phyloP scores from a whole-genome alignment of 2,113 vertebrate species.

The Diadophis punctatus region DNA sequence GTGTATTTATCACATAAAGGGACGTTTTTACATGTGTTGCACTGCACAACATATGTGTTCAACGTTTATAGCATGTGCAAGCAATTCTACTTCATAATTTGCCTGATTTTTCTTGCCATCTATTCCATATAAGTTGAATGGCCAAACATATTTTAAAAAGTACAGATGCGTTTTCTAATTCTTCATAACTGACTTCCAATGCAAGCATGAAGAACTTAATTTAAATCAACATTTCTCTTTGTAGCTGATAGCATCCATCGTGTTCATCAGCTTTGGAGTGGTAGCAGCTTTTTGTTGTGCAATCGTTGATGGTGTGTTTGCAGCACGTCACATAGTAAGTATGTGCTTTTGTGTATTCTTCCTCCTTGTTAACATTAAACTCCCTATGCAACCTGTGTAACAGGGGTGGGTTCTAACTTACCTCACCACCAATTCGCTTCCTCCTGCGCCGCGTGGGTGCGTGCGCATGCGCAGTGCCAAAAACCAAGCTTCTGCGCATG shows the following conservation, averaged over 20 bases:
- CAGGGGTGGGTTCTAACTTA: background rate
- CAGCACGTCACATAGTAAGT: slow-evolving; percentile 89
- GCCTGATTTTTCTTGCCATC: background rate
- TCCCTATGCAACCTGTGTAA: background rate
- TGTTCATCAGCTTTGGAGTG: slow-evolving; percentile 92
- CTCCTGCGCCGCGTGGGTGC: too few species aligned
- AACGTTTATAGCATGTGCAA: background rate
- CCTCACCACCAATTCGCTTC: too few species aligned
- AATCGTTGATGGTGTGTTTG: slow-evolving; percentile 87
- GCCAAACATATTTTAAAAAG: background rate
- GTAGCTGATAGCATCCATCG: slow-evolving; percentile 86
- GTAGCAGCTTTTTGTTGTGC: slow-evolving; percentile 89
- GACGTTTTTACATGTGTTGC: background rate
- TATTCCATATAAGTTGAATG: background rate
- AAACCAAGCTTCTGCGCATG: too few species aligned
- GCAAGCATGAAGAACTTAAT: slow-evolving; percentile 12
- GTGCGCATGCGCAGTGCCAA: too few species aligned
- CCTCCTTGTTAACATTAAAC: background rate
- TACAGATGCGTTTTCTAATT: background rate
- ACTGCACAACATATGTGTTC: background rate
- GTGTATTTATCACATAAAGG: background rate
- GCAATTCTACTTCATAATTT: background rate
- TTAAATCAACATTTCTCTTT: slow-evolving; percentile 38
- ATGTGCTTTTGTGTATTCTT: slow-evolving; percentile 6
- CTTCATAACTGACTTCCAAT: background rate